These are phyloP conservation scores for Syngnathus rostellatus DNA, from an alignment of 2,797 vertebrate genomes.

Conservation along the genomic window DNA sequence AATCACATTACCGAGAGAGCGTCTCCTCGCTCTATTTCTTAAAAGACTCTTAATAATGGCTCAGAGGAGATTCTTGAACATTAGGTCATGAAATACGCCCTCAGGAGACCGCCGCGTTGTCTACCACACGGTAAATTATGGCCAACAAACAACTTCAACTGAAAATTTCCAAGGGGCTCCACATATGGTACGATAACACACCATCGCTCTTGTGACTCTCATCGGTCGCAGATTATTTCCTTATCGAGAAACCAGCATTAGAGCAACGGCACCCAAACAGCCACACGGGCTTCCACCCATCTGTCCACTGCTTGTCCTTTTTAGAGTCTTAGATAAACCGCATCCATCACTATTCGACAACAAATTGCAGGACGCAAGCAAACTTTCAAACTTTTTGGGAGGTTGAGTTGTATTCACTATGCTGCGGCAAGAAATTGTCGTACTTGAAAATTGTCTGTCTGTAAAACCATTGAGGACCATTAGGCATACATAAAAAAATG, in stretches of 20 bases:
- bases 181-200: slow-evolving; percentile 17
- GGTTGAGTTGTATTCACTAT: not conserved
- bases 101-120: slow-evolving; percentile 33
- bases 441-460: not conserved
- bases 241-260: not conserved
- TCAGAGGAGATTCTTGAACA: slow-evolving; percentile 12
- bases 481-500: slow-evolving; percentile 2
- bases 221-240: slow-evolving; percentile 1
- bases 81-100: slow-evolving; percentile 39
- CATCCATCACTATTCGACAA: too few species aligned
- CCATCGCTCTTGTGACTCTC: not conserved
- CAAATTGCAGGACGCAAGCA: too few species aligned
- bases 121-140: slow-evolving; percentile 51
- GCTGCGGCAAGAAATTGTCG: too few species aligned
- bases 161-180: slow-evolving; percentile 39
- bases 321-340: too few species aligned
- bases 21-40: not conserved
- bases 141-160: slow-evolving; percentile 16
- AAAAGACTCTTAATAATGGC: not conserved
- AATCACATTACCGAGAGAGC: slow-evolving; percentile 5
- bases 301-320: not conserved
- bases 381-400: too few species aligned
- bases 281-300: too few species aligned
- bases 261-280: not conserved
- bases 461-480: not conserved